A percentile compares a stretch with the other conserved stretches of the same genome.
These are phyloP conservation scores for Mus musculus DNA, from an alignment of 2,113 vertebrate species.

Conservation along the genomic window DNA sequence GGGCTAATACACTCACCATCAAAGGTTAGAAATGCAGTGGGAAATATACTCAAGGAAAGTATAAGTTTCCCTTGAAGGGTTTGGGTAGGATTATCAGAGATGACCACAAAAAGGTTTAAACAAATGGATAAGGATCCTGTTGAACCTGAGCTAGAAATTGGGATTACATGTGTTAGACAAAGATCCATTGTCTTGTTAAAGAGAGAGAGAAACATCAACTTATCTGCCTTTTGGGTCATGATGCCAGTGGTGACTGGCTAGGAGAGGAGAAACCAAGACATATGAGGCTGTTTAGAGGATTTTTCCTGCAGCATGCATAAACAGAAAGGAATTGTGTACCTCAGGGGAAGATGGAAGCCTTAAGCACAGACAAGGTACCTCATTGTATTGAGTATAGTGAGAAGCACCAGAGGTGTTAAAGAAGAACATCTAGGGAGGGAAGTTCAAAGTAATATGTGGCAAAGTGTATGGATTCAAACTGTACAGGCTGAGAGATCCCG, in stretches of 20 bases:
- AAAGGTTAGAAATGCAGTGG: background rate
- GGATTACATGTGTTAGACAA: background rate
- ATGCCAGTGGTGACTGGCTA: background rate
- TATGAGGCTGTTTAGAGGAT: rapidly evolving
- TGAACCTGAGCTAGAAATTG: background rate
- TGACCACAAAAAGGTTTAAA: background rate
- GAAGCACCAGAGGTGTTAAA: background rate
- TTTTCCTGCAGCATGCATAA: background rate
- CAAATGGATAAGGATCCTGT: background rate
- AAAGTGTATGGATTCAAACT: background rate
- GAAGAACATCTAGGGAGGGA: background rate
- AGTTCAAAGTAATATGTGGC: background rate
- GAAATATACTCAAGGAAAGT: no score
- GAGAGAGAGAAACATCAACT: no score
- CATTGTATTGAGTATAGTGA: background rate
- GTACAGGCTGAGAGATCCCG: no score
- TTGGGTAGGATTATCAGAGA: background rate
- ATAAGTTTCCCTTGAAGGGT: no score
- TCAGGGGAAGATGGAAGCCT: background rate
- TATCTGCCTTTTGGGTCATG: background rate
- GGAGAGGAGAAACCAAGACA: background rate
- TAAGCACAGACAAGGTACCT: background rate
- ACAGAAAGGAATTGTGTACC: background rate
- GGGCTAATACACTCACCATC: no score
- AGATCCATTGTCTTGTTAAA: background rate